Evolutionary conservation across 2,113 vertebrate genomes (phyloP), one percentile per base, ranked within the genome.

Genomic region (Oxyura jamaicensis): DNA sequence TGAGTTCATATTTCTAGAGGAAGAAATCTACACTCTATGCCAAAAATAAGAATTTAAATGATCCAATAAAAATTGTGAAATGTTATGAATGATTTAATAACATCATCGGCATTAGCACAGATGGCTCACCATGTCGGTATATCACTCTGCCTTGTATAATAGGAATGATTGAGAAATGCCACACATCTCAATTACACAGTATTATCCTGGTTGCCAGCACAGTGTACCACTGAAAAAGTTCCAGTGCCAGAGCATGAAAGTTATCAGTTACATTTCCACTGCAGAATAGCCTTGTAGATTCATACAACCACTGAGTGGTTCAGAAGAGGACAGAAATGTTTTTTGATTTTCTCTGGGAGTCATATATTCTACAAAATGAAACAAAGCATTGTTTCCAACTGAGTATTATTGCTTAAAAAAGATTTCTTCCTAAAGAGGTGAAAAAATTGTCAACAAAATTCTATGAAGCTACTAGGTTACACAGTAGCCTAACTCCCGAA

Each of bases 61-160:
- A 58, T 83, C 79, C 86, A 83, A 78, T 93, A 90, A 65, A 95
- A 96, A 95, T 95, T 68, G 36, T 85, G 91, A 77, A 95, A 77
- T 83, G 48, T 17, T 46, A 90, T 95, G 84, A 97, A 97, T 97
- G 92, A 94, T 97, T 97, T 95, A 97, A 72, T 95, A 96, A 66
- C 42, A 83, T 78, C 44, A 76, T 90, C 19, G 35, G 31, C 92
- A 91, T 91, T 95, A 89, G 75, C 80, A 93, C 96, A 98, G 97
- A 97, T 97, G 97, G 95, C 80, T 77, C 53, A 63, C 87, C 74
- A 39, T 85, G 82, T 65, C 90, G 76, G 79, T 95, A 9, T 58
- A 66, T 80, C 39, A n/a, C 33, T 86, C 66, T 97, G 71, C 58
- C 83, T 80, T 82, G 42, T 44, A 5, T 53, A 69, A 52, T 69